Base-by-base conservation (phyloP, 1,140 invertebrate genomes). In the Hirudo medicinalis region DNA sequence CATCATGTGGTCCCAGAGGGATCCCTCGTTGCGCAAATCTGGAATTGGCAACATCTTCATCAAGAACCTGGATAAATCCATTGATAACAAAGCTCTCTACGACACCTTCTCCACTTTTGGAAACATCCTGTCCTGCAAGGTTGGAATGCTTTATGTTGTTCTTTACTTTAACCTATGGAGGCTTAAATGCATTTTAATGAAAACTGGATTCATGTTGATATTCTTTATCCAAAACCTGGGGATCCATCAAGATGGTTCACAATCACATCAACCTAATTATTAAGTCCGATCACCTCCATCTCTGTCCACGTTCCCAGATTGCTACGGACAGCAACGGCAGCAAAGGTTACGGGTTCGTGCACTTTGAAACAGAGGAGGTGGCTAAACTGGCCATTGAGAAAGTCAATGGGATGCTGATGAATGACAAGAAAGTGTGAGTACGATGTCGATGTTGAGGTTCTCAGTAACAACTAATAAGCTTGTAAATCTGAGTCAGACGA, bases 1-100 rank as follows among this genome's bases (percentile, higher is more conserved):
- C 80, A 99, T 99, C 78, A 99, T 99, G 97, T 99, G 97, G 97
- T 97, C 94, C 71, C 94, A 99, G 84, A 87, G 97, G 79, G 97
- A 99, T 86, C 96, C 97, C 54, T 97, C 95, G 11, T 86, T 99
- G 55, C 87, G 97, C 75, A 94, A 96, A 83, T 99, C 95, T 74
- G 96, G 96, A 53, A 92, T 98, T 75, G 97, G 97, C 68, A 99
- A 99, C 85, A 94, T 99, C 70, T 99, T 99, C 83, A 99, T 99
- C 78, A 99, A 99, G 85, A 99, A 99, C 82, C 85, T 99, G 81
- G 95, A 98, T 80, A 97, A 94, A 82, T 89, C 88, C 74, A 99
- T 99, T 82, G 95, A 99, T 85, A 99, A 99, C 86, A 99, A 99
- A 83, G 92, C 94, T 69, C 94, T 99, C 88, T 99, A 97, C 83